Base-by-base conservation (phyloP, 2,113 vertebrate species). In the Callorhinus ursinus region DNA sequence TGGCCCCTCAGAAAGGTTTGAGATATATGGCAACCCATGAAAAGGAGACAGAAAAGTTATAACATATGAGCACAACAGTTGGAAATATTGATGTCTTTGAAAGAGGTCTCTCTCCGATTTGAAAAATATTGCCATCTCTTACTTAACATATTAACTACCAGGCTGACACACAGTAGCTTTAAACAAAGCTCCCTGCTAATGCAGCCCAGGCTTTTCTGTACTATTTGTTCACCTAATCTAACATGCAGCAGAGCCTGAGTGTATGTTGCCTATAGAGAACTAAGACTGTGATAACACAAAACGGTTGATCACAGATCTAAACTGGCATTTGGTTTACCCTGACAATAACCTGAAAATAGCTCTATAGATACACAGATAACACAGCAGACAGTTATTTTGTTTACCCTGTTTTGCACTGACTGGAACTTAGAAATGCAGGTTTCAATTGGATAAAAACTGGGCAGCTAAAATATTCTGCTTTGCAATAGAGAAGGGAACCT, bases 61-160 rank as follows among this genome's bases (percentile, higher is more conserved):
- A 98, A 98, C 90, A 97, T 82, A 85, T 95, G 98, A 98, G 96
- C 96, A 98, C 99, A 98, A 98, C 96, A 93, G 88, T 98, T 97
- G 98, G 98, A 98, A 99, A 99, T 98, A 98, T 89, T 98, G 98
- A 98, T 98, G 96, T 91, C 96, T 98, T 98, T 98, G 98, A 98
- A 98, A 98, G 98, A 97, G 83, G 95, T 96, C 96, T 98, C 97
- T 97, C 98, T 98, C 89, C 88, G 87, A 76, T 98, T 97, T 57
- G 94, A 98, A 98, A 98, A 98, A 92, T 93, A 97, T 98, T 98
- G 98, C 97, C 90, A 81, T 98, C 98, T 98, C 97, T 96, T 96
- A 98, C 97, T 98, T 98, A 98, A 98, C 42, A 79, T 98, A 96
- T 98, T 98, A 98, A 98, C 98, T 98, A 97, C 98, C 71, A 26